These are phyloP conservation scores for Cosmorhoe ocellata DNA, from an alignment of 2,888 invertebrate genomes.

Conservation along the genomic window DNA sequence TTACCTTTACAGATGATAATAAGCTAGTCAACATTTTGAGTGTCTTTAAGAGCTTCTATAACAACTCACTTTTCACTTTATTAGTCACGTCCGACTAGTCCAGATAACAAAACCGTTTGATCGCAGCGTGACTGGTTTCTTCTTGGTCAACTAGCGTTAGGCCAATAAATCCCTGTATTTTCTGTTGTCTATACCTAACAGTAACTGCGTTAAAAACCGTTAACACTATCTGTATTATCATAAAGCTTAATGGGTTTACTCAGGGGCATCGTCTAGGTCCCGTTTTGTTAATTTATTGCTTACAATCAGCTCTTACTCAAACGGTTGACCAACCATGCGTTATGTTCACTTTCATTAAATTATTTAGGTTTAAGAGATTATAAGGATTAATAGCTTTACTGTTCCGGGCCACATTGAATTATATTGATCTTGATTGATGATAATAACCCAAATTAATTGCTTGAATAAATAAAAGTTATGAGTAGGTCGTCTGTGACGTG, in stretches of 20 bases:
- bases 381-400: constrained; percentile 11
- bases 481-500: constrained; percentile 4
- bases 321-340: constrained; percentile 19
- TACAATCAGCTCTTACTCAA: constrained; percentile 17
- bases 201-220: constrained; percentile 2
- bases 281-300: constrained; percentile 24
- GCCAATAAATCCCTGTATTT: background rate
- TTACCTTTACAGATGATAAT: background rate
- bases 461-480: constrained; percentile 15
- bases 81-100: background rate
- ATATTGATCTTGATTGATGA: constrained; percentile 17
- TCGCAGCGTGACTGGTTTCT: background rate
- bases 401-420: constrained; percentile 11
- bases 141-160: background rate
- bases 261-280: constrained; percentile 18
- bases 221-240: constrained; percentile 18
- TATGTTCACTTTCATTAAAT: constrained; percentile 15
- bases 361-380: constrained; percentile 13
- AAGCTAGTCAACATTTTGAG: background rate
- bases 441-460: constrained; percentile 14
- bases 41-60: background rate
- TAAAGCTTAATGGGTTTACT: constrained; percentile 21
- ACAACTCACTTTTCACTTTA: background rate
- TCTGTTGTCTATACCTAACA: background rate
- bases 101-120: background rate